Base-by-base conservation (phyloP, 2,888 invertebrate genomes). In the Lepas anatifera region DNA sequence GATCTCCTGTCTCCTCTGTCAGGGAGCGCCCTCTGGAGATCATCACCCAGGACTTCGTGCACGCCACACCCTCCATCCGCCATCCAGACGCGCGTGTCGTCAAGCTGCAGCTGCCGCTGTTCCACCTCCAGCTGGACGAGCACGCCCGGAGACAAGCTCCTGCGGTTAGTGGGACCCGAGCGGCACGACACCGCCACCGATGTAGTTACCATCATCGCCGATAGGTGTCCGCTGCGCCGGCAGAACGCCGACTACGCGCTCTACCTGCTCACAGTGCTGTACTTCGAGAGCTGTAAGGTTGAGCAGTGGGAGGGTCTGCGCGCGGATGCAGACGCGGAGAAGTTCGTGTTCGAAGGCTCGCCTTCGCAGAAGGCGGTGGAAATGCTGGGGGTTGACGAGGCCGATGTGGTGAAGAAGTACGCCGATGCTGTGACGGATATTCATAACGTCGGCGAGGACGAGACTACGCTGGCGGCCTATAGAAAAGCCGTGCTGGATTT, bases 201-300 rank as follows among this genome's bases (percentile, higher is more conserved):
- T 78, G 78, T 85, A 1, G 80, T 99, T 0, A 94, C 92, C 0
- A 86, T 99, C 72, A 87, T 88, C 0, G 87, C 93, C 0, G 96
- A 98, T 77, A 85, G 95, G 69, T 99, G 99, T 80, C 98, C 97
- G 0, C 81, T 88, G 2, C 86, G 87, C 69, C 87, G 89, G 76
- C 99, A 99, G 80, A 99, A 99, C 80, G 85, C 88, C 76, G 97
- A 99, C 76, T 98, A 97, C 78, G 89, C 89, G 0, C 84, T 89
- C 77, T 99, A 98, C 82, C 83, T 98, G 43, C 77, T 99, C 16
- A 96, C 96, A 0, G 99, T 95, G 0, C 82, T 93, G 27, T 96
- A 88, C 77, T 89, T 92, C 78, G 95, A 98, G 46, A 68, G 72
- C 18, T 48, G 72, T 70, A 72, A 71, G 68, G 69, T 39, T 29